Evolutionary conservation across 1,140 invertebrate genomes (phyloP).

Genomic region (Acromyrmex charruanus): DNA sequence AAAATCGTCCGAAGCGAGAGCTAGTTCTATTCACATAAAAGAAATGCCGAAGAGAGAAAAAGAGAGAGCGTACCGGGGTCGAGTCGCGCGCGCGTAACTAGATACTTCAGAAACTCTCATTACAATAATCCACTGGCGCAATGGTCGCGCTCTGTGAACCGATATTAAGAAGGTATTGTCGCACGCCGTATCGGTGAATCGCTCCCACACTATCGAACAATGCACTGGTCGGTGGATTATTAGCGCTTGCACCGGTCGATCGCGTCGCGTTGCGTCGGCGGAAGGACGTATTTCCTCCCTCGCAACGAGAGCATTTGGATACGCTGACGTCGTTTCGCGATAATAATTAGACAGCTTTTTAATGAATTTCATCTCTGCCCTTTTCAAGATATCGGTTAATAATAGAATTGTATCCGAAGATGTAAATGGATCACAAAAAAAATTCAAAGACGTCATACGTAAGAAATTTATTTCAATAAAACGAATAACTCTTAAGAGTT

Average conservation of each 20-base stretch:
- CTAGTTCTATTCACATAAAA: conserved; percentile 18
- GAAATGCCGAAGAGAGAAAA: background rate
- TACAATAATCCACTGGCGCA: conserved; percentile 69
- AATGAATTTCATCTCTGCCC: conserved; percentile 14
- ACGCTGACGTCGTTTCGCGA: conserved; percentile 9
- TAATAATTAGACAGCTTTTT: conserved; percentile 33
- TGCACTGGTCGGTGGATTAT: conserved; percentile 56
- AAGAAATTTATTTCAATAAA: background rate
- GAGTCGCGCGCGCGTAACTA: conserved; percentile 59
- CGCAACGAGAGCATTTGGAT: conserved; percentile 15
- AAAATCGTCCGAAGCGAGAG: conserved; percentile 24
- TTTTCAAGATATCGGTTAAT: background rate
- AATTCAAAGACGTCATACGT: too few species aligned
- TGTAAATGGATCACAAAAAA: background rate
- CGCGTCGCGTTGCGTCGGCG: background rate
- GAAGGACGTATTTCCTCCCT: background rate
- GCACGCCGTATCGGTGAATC: conserved; percentile 67
- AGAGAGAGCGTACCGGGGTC: conserved; percentile 1
- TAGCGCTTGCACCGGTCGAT: conserved; percentile 21
- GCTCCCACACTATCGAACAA: conserved; percentile 58
- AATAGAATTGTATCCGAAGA: background rate
- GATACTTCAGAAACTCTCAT: conserved; percentile 67
- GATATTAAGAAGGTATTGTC: conserved; percentile 76
- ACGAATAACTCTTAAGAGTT: background rate
- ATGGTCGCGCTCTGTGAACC: conserved; percentile 54